Percentiles rank a stretch among this genome's conserved stretches.
Conservation (phyloP, 2,888 invertebrate genomes). For the Ichneumon xanthorius region DNA sequence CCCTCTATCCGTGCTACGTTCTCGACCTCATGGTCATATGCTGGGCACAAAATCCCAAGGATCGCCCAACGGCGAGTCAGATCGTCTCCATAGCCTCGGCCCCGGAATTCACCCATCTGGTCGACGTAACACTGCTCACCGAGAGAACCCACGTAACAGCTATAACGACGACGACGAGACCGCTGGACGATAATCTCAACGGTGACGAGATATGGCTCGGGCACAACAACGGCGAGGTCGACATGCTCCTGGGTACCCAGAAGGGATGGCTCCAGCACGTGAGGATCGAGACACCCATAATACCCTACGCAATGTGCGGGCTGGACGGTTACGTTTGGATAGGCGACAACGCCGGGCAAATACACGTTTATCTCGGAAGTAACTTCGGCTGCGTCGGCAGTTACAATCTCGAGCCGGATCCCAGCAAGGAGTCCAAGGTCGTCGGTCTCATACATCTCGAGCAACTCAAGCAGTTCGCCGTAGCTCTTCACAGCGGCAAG, state of each 20-base stretch:
- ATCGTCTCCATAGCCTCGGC: constrained; percentile 96
- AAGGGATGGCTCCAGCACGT: constrained; percentile 88
- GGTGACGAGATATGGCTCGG: constrained; percentile 91
- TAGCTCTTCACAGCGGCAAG: constrained; percentile 92
- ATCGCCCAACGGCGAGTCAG: constrained; percentile 97
- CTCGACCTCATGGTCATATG: constrained; percentile 98
- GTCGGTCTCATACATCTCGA: constrained; percentile 89
- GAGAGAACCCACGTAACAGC: constrained; percentile 89
- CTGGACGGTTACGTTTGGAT: constrained; percentile 94
- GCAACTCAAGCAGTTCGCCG: constrained; percentile 90
- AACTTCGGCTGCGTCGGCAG: constrained; percentile 83
- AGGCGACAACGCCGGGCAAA: constrained; percentile 94
- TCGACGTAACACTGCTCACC: constrained; percentile 91
- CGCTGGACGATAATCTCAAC: constrained; percentile 78
- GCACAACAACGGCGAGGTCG: constrained; percentile 88
- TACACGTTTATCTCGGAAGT: constrained; percentile 91
- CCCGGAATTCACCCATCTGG: constrained; percentile 96
- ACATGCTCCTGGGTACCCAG: constrained; percentile 87
- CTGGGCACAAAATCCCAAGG: constrained; percentile 95
- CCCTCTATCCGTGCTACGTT: constrained; percentile 94
- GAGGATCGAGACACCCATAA: constrained; percentile 86
- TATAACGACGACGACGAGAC: constrained; percentile 82
- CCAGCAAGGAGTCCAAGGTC: constrained; percentile 88
- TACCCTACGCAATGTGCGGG: constrained; percentile 90
- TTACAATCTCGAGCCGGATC: constrained; percentile 87